These are phyloP conservation scores for Asbolus verrucosus DNA, from an alignment of 1,140 invertebrate species.

Conservation along the genomic window DNA sequence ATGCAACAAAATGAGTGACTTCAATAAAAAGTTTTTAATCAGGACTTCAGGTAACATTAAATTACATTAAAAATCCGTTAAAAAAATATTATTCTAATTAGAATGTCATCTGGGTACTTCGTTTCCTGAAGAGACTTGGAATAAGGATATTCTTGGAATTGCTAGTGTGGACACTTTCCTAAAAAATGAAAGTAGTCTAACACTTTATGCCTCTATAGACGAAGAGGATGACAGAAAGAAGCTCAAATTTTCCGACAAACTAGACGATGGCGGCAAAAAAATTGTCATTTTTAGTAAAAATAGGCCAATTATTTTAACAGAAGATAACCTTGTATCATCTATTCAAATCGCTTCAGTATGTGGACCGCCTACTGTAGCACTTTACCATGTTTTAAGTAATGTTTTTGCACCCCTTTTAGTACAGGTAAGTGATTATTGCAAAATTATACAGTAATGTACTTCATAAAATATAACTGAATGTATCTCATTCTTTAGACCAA, in stretches of 20 bases:
- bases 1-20: slow-evolving; percentile 45
- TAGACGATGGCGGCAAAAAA: slow-evolving; percentile 39
- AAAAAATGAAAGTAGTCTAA: slow-evolving; percentile 48
- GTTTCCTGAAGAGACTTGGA: slow-evolving; percentile 52
- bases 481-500: no score
- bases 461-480: no score
- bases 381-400: slow-evolving; percentile 61
- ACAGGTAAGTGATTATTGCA: slow-evolving; percentile 46
- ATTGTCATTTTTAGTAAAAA: slow-evolving; percentile 54
- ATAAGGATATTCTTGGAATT: slow-evolving; percentile 52
- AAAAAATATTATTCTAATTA: background rate
- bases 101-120: slow-evolving; percentile 54
- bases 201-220: slow-evolving; percentile 52
- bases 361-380: slow-evolving; percentile 58
- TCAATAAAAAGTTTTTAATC: slow-evolving; percentile 51
- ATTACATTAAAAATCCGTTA: slow-evolving; percentile 3
- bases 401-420: slow-evolving; percentile 59
- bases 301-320: slow-evolving; percentile 47
- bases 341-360: slow-evolving; percentile 57
- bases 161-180: slow-evolving; percentile 53
- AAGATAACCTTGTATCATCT: slow-evolving; percentile 51
- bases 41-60: slow-evolving; percentile 19
- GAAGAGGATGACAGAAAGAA: slow-evolving; percentile 50
- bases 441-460: no score
- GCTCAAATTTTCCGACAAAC: slow-evolving; percentile 48